Base-by-base conservation (phyloP, 2,888 invertebrate species). In the Xylota segnis region DNA sequence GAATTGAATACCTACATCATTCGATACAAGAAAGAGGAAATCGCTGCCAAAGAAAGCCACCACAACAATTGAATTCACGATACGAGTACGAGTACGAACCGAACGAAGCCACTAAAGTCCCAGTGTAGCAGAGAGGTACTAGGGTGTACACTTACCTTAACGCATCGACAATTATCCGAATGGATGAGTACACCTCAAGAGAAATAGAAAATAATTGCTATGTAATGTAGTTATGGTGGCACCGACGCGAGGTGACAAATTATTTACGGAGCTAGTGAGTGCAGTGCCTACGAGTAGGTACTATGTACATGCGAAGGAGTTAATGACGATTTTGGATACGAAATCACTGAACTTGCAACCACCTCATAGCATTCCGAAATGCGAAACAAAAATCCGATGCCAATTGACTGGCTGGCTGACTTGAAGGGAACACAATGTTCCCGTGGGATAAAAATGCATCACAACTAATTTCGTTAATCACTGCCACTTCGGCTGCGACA, bases 151-250 rank as follows among this genome's bases (percentile, higher is more conserved):
- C 91, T 91, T 91, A 91, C 91, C 91, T 91, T 91, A 91, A 91
- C 91, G 91, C 91, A 91, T 91, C 91, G 91, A 91, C 91, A 91
- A 91, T 91, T 91, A 91, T 91, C 90, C 91, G 91, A 91, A 91
- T 91, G 91, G 91, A 89, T 91, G 91, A 91, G 83, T 89, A 72
- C n/a, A n/a, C 83, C 63, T 58, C 65, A 43, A 65, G 37, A 82
- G 50, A 61, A 82, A 82, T 66, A 72, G 66, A 72, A 71, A 86
- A 66, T 75, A 76, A 76, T 81, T 86, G 72, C 78, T 14, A 63
- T 54, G 50, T 63, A 63, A 47, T 37, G 65, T 72, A 58, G 76
- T 81, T 76, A 75, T 61, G 43, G 50, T 81, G 71, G 12, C 58
- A 65, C 37, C 18, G n/a, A 14, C 47, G 45, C 47, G 56, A 72